Evolutionary conservation across 2,113 vertebrate species (phyloP), one percentile per base, ranked within the genome.

Genomic region (Phylloscopus trochilus): DNA sequence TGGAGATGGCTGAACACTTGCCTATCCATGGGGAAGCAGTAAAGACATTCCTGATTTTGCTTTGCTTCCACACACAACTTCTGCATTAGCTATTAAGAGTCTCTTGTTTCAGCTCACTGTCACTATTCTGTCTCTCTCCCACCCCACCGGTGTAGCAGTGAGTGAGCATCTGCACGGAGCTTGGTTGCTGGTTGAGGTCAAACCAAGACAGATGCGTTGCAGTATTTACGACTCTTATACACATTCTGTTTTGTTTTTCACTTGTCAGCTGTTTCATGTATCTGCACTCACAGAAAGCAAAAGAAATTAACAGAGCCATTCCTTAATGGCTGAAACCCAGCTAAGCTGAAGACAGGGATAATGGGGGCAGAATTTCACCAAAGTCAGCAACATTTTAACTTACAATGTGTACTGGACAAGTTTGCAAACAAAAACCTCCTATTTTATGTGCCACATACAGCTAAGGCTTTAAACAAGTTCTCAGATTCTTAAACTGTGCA

Each of bases 1-100:
- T 43, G 31, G 43, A 35, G 41, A 35, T 10, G 35, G 43, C 30
- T 64, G 58, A 72, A 49, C 30, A 64, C 26, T 16, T 43, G 10
- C 11, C 30, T 33, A 7, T 6, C 27, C 22, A 28, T 11, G 43
- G 15, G 15, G 27, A 66, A 58, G 37, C 7, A 58, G 15, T 13
- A 59, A 37, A 66, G 19, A 37, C 15, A 51, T 28, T 44, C 19
- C 68, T 52, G 44, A 26, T 44, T 81, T 58, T 67, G 37, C 52
- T 59, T 51, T 0, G 0, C 37, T 51, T 66, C 18, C 22, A 44
- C 1, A 13, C 10, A 33, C 6, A 49, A 33, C 37, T 74, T 74
- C 33, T 67, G 22, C 27, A 66, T 23, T 17, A 58, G 31, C 37
- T 58, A 58, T 37, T 51, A 5, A 5, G 43, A 74, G 44, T n/a